Evolutionary conservation across 2,113 vertebrate species (phyloP).

Genomic region (Haplochromis burtoni): DNA sequence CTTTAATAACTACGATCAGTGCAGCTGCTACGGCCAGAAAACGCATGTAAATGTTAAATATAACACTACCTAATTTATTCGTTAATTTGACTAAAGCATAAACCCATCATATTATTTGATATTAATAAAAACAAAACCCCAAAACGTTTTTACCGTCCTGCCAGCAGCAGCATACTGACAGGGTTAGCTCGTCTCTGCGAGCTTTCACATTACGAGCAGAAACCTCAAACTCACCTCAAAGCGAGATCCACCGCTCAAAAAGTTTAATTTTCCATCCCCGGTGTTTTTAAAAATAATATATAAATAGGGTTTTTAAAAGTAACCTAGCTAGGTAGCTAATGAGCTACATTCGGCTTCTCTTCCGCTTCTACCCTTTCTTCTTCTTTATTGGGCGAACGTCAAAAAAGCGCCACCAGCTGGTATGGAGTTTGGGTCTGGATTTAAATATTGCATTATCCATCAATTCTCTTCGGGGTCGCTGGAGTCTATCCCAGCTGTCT

Average conservation of each 20-base stretch:
- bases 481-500: neutral
- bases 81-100: neutral
- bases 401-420: neutral
- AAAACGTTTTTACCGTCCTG: neutral
- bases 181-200: conserved; percentile 3
- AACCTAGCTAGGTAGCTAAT: neutral
- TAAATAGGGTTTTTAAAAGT: neutral
- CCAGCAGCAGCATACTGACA: neutral
- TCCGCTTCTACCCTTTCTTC: neutral
- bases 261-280: neutral
- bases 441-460: neutral
- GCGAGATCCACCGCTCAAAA: neutral
- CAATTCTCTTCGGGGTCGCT: neutral
- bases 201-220: neutral
- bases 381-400: neutral
- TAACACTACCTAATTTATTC: neutral
- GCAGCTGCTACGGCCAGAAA: neutral
- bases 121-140: neutral
- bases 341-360: neutral
- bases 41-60: neutral
- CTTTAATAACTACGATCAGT: neutral
- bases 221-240: neutral
- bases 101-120: neutral
- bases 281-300: neutral
- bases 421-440: neutral